Evolutionary conservation across 2,888 invertebrate genomes (phyloP), one percentile per base, ranked within the genome.

Genomic region (Rhabditoides inermis): DNA sequence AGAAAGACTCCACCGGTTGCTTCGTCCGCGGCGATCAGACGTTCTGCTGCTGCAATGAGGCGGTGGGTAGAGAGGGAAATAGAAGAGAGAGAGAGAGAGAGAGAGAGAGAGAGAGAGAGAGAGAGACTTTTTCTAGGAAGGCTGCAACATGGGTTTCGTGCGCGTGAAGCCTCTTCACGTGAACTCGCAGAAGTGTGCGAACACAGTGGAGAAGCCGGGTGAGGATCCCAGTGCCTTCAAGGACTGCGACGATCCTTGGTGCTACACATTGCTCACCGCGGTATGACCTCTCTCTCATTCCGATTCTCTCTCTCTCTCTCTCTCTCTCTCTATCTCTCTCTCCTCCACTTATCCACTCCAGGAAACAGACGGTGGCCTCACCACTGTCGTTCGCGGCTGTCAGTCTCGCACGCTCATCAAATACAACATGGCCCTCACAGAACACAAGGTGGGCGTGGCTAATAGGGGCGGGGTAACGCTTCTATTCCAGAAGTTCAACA

Each of bases 21-120:
- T 65, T 64, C 50, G 44, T 36, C 5, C 53, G 65, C 7, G 60
- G 55, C 23, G 56, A 66, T 41, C 48, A 51, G 1, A 60, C 60
- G 7, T 51, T 59, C 10, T 70, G 70, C 32, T 70, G 70, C 46
- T 70, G 70, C 49, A 70, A 70, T 20, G 61, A 64, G 30, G 64
- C 54, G 25, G 58, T 58, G 12, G 44, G 58, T 45, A 25, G 15
- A n/a, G n/a, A n/a, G n/a, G n/a, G n/a, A n/a, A n/a, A n/a, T n/a
- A n/a, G n/a, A n/a, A n/a, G n/a, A n/a, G n/a, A n/a, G n/a, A n/a
- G n/a, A n/a, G n/a, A n/a, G n/a, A n/a, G n/a, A n/a, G n/a, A n/a
- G n/a, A n/a, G n/a, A n/a, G n/a, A n/a, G n/a, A n/a, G n/a, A n/a
- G n/a, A n/a, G n/a, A n/a, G n/a, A n/a, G n/a, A n/a, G n/a, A n/a